Evolutionary conservation across 2,888 invertebrate species (phyloP).

Genomic region (Hyposoter dolosus): DNA sequence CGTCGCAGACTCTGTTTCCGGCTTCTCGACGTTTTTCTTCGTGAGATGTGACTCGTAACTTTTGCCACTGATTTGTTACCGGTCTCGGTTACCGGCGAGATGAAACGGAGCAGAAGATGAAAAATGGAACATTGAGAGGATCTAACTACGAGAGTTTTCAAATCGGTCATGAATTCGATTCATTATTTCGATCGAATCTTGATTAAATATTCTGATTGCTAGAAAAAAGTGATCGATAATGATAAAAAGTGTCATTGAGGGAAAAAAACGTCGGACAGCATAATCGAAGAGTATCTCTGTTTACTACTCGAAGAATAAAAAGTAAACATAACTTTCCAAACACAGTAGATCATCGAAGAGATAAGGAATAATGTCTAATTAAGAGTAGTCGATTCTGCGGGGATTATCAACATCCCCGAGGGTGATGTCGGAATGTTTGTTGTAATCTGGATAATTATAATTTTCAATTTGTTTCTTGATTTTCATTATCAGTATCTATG

Average conservation of each 20-base stretch:
- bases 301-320: background rate
- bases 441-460: background rate
- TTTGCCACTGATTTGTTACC: too few species aligned
- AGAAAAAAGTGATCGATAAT: background rate
- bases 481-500: slow-evolving; percentile 24
- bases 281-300: background rate
- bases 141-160: background rate
- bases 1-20: too few species aligned
- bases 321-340: background rate
- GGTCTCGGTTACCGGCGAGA: too few species aligned
- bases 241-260: background rate
- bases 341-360: background rate
- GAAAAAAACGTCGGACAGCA: background rate
- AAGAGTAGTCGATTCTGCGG: background rate
- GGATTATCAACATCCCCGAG: background rate
- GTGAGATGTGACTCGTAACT: too few species aligned
- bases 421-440: background rate
- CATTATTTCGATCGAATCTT: background rate
- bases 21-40: too few species aligned
- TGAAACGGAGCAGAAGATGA: background rate
- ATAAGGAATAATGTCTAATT: slow-evolving; percentile 10
- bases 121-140: background rate
- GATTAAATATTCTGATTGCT: background rate
- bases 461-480: background rate
- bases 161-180: background rate